Conservation (phyloP, 2,113 vertebrate genomes). For the Eublepharis macularius region DNA sequence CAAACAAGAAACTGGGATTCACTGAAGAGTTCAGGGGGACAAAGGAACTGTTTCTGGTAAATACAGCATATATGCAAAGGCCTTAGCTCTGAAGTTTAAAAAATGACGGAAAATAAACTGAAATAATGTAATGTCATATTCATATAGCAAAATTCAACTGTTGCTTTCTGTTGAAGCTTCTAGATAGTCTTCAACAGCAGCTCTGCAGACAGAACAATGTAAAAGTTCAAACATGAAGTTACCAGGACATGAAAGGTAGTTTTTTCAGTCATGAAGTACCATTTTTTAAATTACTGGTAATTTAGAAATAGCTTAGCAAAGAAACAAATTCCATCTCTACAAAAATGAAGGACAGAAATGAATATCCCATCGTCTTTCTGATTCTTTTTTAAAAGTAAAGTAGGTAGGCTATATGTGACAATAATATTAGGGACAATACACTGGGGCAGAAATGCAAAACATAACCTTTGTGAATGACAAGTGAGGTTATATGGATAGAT, state of each 20-base stretch:
- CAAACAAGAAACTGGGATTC: neutral
- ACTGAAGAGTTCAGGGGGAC: neutral
- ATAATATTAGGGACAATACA: conserved; percentile 31
- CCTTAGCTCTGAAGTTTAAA: neutral
- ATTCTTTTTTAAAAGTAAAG: conserved; percentile 22
- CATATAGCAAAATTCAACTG: neutral
- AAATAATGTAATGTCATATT: neutral
- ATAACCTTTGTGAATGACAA: conserved; percentile 53
- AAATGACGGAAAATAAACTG: neutral
- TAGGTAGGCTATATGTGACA: neutral
- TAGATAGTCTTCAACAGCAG: neutral
- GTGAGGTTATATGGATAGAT: conserved; percentile 32
- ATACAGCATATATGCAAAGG: neutral
- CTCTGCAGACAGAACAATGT: too few species aligned
- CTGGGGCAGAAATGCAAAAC: conserved; percentile 38
- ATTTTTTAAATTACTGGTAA: neutral
- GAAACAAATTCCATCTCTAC: neutral
- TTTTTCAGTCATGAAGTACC: neutral
- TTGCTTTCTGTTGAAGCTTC: neutral
- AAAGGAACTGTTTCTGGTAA: neutral
- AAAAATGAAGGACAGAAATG: neutral
- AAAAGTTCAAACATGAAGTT: neutral
- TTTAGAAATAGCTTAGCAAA: neutral
- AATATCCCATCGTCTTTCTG: neutral
- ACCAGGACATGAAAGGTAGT: neutral